Evolutionary conservation across 2,113 vertebrate genomes (phyloP), one percentile per base, ranked within the genome.

Genomic region (Cheirogaleus medius): DNA sequence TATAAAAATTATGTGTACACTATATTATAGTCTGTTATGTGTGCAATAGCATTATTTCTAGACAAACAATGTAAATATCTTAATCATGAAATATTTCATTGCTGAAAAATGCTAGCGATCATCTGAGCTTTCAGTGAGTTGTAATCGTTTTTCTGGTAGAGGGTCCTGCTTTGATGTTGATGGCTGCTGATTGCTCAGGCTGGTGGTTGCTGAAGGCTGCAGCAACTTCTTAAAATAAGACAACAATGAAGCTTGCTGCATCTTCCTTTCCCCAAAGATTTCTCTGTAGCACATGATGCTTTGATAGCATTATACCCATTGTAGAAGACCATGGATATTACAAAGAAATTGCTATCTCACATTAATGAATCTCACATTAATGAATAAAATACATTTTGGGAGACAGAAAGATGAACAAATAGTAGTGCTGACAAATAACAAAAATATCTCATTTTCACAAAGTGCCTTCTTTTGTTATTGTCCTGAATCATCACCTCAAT

Each of bases 381-480:
- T 90, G 39, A 90, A 82, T 58, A 83, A 94, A 90, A 83, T 54
- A 29, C 54, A 90, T 54, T 82, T 94, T 12, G 37, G 18, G 8
- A 34, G 21, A 68, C 12, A 90, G n/a, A 63, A 87, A 92, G 87
- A 77, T 69, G 27, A 96, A 56, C 1, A 90, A 82, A 73, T 54
- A 39, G 3, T 74, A 71, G 11, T 63, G 3, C 2, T 85, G 58
- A 87, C 20, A 71, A 91, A 71, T 42, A 76, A 85, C 11, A 81
- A 64, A 96, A 76, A 8, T 29, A 66, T 10, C 10, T 87, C 37
- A 83, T 95, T 94, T 94, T 96, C 73, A 90, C 21, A 86, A 96
- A 88, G 64, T 69, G 4, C 32, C 42, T 66, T 85, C 76, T 66
- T 52, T 56, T 20, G 8, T 71, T 88, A 47, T 44, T 91, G 63